Evolutionary conservation across 2,888 invertebrate species (phyloP).

Genomic region (Eremobia ochroleuca): DNA sequence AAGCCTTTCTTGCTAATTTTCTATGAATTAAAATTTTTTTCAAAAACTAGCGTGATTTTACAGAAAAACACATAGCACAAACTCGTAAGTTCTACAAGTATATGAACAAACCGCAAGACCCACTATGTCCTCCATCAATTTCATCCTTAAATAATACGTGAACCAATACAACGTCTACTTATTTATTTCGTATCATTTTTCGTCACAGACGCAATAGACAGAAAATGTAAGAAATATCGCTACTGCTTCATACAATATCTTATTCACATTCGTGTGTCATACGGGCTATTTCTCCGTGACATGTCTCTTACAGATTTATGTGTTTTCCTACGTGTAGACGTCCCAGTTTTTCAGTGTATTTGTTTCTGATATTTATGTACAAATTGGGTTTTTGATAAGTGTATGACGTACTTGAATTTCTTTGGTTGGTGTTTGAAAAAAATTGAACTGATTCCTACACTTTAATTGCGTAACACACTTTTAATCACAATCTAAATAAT

Average conservation of each 20-base stretch:
- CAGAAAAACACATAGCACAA: neutral
- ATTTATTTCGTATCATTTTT: constrained; percentile 68
- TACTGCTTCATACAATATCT: constrained; percentile 59
- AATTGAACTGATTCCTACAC: neutral
- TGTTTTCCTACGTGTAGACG: constrained; percentile 49
- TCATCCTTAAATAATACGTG: constrained; percentile 55
- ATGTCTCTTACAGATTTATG: constrained; percentile 49
- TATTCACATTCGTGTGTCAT: constrained; percentile 66
- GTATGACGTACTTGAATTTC: neutral
- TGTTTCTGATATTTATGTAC: constrained; percentile 4
- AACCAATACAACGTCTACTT: constrained; percentile 47
- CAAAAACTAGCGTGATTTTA: neutral
- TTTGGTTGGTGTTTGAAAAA: neutral
- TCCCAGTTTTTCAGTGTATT: constrained; percentile 35
- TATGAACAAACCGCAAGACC: neutral
- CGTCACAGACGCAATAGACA: constrained; percentile 58
- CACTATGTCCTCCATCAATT: constrained; percentile 46
- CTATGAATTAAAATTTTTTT: too few relatives aligned
- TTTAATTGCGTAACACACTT: too few relatives aligned
- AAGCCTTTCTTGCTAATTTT: neutral
- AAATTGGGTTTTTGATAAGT: constrained; percentile 20
- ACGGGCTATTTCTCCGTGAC: constrained; percentile 59
- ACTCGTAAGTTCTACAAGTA: neutral
- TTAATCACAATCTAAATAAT: too few relatives aligned
- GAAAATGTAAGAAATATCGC: constrained; percentile 55